A percentile compares a stretch with the other conserved stretches of the same genome.
phyloP scores from a whole-genome alignment of 2,113 vertebrate species.

The Mormoops blainvillei region DNA sequence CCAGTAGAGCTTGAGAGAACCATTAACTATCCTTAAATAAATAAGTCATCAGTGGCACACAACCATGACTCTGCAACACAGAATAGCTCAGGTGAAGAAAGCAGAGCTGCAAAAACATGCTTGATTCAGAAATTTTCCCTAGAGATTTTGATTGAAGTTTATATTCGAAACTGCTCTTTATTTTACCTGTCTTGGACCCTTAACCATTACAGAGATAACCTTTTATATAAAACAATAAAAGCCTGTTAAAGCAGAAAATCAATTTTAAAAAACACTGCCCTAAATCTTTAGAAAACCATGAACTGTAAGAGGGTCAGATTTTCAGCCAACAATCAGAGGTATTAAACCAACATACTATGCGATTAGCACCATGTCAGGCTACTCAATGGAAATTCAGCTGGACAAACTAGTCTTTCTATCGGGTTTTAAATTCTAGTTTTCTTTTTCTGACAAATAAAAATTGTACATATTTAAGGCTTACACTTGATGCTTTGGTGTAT shows the following conservation, averaged over 20 bases:
- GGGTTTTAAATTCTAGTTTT: background rate
- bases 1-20: background rate
- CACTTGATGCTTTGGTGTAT: background rate
- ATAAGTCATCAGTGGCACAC: background rate
- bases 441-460: background rate
- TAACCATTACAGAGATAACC: background rate
- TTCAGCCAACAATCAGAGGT: background rate
- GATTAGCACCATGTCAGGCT: background rate
- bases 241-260: background rate
- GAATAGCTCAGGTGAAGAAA: background rate
- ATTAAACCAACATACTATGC: background rate
- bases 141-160: background rate
- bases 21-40: background rate
- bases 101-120: background rate
- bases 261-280: background rate
- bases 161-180: background rate
- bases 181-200: background rate
- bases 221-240: background rate
- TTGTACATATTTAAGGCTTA: background rate
- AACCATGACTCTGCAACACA: background rate
- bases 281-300: background rate
- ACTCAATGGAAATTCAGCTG: background rate
- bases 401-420: constrained; percentile 10
- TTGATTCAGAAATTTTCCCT: background rate
- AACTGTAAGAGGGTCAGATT: background rate